These are phyloP conservation scores for Drosophila arizonae DNA, from an alignment of 1,140 invertebrate genomes.

Conservation along the genomic window DNA sequence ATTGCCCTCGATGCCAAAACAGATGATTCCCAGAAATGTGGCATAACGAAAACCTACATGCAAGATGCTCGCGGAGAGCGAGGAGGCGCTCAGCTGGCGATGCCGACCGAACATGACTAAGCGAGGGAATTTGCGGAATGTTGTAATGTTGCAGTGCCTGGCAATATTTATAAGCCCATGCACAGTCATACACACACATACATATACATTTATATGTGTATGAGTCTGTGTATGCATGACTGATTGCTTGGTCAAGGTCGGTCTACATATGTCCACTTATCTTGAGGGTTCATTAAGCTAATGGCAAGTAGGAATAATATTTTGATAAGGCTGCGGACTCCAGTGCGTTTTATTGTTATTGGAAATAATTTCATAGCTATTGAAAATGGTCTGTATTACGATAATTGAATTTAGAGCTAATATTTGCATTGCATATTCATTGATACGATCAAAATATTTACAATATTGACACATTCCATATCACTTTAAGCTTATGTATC, in stretches of 20 bases:
- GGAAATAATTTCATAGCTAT: not conserved
- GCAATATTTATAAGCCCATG: slow-evolving; percentile 30
- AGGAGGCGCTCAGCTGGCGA: slow-evolving; percentile 8
- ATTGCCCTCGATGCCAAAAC: slow-evolving; percentile 32
- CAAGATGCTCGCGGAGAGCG: slow-evolving; percentile 29
- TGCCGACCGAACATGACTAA: slow-evolving; percentile 44
- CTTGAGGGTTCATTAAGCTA: slow-evolving; percentile 39
- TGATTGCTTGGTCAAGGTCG: slow-evolving; percentile 38
- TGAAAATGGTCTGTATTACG: slow-evolving; percentile 5
- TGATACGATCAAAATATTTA: no score
- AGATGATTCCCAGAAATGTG: slow-evolving; percentile 24
- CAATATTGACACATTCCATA: no score
- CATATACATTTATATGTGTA: not conserved
- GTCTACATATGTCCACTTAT: slow-evolving; percentile 15
- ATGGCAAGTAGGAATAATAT: slow-evolving; percentile 40
- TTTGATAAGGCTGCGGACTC: slow-evolving; percentile 17
- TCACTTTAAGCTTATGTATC: no score
- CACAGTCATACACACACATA: not conserved
- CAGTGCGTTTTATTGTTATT: not conserved
- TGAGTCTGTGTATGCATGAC: not conserved
- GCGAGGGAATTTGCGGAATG: slow-evolving; percentile 25
- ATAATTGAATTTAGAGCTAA: slow-evolving; percentile 16
- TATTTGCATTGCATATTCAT: slow-evolving; percentile 14
- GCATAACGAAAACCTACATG: slow-evolving; percentile 19
- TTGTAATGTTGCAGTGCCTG: slow-evolving; percentile 11